Percentiles rank a stretch among this genome's conserved stretches.
Conservation (phyloP, 1,140 invertebrate genomes). For the Delia radicum region DNA sequence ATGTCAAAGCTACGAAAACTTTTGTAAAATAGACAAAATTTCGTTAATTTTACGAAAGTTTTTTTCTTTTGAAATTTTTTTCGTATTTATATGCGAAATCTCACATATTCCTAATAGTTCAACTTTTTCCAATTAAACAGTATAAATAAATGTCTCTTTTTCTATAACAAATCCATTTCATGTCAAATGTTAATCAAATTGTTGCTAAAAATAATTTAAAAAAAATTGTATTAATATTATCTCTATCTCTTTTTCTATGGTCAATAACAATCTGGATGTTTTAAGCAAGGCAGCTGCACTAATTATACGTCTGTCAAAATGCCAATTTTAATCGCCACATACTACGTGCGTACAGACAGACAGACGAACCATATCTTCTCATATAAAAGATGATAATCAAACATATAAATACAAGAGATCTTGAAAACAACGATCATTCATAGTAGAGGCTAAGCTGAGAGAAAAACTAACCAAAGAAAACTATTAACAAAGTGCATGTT, state of each 20-base stretch:
- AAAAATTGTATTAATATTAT: slow-evolving; percentile 6
- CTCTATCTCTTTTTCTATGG: neutral
- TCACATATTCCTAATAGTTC: too few relatives aligned
- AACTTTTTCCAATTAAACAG: too few relatives aligned
- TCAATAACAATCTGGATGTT: neutral
- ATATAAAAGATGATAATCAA: neutral
- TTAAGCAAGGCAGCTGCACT: slow-evolving; percentile 26
- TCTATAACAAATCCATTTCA: slow-evolving; percentile 12
- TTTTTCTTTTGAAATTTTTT: too few relatives aligned
- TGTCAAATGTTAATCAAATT: slow-evolving; percentile 21
- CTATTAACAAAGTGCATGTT: neutral
- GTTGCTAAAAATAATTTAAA: neutral
- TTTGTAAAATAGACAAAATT: too few relatives aligned
- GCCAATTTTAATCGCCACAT: slow-evolving; percentile 29
- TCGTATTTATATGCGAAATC: too few relatives aligned
- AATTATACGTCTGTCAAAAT: slow-evolving; percentile 31
- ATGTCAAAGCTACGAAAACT: too few relatives aligned
- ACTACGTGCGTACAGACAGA: neutral
- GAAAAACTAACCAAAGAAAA: neutral
- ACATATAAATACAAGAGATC: neutral
- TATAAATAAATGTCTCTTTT: slow-evolving; percentile 9
- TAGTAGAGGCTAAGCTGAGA: neutral
- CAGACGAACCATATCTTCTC: neutral
- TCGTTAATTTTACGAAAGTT: too few relatives aligned
- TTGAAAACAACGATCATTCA: neutral